Percentiles rank a stretch among this genome's conserved stretches.
These are phyloP conservation scores for Xenops minutus DNA, from an alignment of 2,797 vertebrate species.

Conservation along the genomic window DNA sequence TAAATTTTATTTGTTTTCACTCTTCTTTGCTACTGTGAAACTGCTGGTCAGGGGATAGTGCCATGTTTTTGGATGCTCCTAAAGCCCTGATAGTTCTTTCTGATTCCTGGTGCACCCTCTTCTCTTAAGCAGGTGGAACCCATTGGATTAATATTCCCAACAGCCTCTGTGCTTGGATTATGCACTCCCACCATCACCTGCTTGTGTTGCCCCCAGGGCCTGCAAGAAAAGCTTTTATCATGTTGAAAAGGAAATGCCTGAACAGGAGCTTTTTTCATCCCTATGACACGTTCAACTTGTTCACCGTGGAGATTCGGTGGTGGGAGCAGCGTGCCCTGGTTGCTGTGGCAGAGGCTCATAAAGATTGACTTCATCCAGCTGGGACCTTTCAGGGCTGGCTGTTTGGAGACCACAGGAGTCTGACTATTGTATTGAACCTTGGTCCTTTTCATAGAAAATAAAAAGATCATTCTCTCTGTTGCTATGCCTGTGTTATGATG, in stretches of 20 bases:
- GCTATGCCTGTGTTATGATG: background rate
- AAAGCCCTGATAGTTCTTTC: background rate
- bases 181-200: background rate
- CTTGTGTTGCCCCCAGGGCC: background rate
- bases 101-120: accelerated
- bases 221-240: background rate
- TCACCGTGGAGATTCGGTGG: accelerated
- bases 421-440: background rate
- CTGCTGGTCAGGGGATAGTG: background rate
- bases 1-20: background rate
- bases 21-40: background rate
- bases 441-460: background rate
- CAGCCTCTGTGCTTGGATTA: background rate
- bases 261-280: background rate
- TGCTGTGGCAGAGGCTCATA: background rate
- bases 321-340: background rate
- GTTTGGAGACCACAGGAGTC: background rate
- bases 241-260: background rate
- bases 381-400: background rate
- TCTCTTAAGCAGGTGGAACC: background rate
- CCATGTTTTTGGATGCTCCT: background rate
- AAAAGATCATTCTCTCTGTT: background rate
- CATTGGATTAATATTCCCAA: background rate
- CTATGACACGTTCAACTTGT: accelerated
- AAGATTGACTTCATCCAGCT: background rate